phyloP scores from a whole-genome alignment of 2,113 vertebrate genomes.

The Empidonax alnorum region DNA sequence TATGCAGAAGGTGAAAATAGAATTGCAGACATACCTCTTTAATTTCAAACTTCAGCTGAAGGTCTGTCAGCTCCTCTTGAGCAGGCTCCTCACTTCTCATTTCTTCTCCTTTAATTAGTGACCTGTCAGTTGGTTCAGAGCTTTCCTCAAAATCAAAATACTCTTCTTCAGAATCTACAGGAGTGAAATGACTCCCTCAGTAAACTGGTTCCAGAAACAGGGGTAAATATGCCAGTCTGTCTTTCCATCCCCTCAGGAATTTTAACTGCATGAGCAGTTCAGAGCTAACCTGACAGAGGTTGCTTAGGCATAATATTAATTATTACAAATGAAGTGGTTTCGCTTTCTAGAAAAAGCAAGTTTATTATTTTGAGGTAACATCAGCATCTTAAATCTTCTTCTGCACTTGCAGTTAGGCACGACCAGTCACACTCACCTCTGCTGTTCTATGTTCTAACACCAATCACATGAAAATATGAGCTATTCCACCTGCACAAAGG shows the following conservation, averaged over 20 bases:
- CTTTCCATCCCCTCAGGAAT: neutral
- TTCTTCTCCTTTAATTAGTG: slow-evolving; percentile 2
- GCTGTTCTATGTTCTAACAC: neutral
- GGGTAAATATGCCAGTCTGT: neutral
- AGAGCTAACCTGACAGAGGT: neutral
- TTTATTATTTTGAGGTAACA: neutral
- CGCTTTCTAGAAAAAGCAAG: neutral
- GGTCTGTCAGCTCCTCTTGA: slow-evolving; percentile 84
- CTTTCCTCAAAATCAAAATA: slow-evolving; percentile 77
- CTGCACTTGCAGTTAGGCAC: neutral
- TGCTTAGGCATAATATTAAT: neutral
- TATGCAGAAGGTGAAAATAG: neutral
- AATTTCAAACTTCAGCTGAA: slow-evolving; percentile 93
- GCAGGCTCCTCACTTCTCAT: slow-evolving; percentile 14
- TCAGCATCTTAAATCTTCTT: neutral
- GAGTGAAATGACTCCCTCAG: neutral
- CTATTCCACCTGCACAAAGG: neutral
- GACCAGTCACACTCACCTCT: neutral
- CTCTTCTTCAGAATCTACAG: slow-evolving; percentile 79
- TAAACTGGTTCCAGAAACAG: neutral
- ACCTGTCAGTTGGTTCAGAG: neutral
- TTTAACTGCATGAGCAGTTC: neutral
- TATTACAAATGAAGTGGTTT: rapidly evolving
- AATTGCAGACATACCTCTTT: slow-evolving; percentile 78
- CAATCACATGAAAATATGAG: neutral